Evolutionary conservation across 2,113 vertebrate species (phyloP), one percentile per base, ranked within the genome.

Genomic region (Corythornis madagascariensis): DNA sequence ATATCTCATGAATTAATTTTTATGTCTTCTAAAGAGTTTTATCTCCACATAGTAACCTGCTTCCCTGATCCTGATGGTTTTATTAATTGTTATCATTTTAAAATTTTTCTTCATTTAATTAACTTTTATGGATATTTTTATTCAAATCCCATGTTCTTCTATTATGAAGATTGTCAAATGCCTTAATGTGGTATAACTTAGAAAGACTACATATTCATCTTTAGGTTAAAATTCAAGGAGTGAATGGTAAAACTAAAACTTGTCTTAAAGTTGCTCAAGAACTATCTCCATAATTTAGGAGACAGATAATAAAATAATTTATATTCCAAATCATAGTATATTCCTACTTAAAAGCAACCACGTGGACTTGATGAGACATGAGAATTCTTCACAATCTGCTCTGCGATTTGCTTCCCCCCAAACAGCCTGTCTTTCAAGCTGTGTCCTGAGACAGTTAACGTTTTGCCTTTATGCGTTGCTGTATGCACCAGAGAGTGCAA

Each of bases 71-170:
- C 20, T 90, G 20, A 64, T 48, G 10, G 74, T 29, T 86, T 90
- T 81, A 80, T 80, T 91, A 6, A 63, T 71, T 38, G 7, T 75
- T 20, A 67, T 71, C 29, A 69, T 74, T 90, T 75, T 53, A 64
- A 78, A 53, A 81, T 31, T 42, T 81, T 81, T 80, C 33, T 92
- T 76, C 18, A 80, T 81, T 85, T 78, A 90, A 86, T 91, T 81
- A 88, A 63, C 2, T 86, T 86, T 74, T 13, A 66, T 86, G 45
- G 35, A 28, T 86, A 57, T 78, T 84, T 90, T 71, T 2, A 5
- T 75, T 88, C 48, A 83, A 60, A 10, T 61, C 9, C 28, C 67
- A 42, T 45, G 65, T 6, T 67, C 86, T 90, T 64, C 31, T 90
- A 31, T 61, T 72, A 78, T 20, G 9, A 78, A 89, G 61, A 50